Percentiles rank a stretch among this genome's conserved stretches.
phyloP scores from a whole-genome alignment of 2,888 invertebrate species.

The Microctonus hyperodae region DNA sequence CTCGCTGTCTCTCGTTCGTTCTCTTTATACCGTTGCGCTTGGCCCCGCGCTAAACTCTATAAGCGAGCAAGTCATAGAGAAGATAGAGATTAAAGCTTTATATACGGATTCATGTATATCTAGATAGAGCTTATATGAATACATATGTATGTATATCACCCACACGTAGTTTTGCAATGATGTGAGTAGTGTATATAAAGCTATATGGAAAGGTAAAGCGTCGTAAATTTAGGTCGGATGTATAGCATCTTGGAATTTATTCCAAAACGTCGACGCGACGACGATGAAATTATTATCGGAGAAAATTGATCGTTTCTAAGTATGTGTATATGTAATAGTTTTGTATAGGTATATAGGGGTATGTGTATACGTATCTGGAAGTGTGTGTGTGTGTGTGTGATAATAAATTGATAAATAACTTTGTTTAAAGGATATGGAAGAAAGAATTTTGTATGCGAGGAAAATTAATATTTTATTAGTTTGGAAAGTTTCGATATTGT shows the following conservation, averaged over 20 bases:
- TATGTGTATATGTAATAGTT: too few species aligned
- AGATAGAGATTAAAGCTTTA: constrained; percentile 15
- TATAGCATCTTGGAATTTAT: constrained; percentile 19
- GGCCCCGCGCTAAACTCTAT: not conserved
- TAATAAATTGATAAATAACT: not conserved
- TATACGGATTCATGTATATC: not conserved
- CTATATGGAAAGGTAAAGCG: too few species aligned
- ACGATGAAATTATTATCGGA: not conserved
- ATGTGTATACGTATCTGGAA: not conserved
- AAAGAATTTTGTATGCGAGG: not conserved
- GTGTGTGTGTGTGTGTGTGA: not conserved
- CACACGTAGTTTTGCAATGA: not conserved
- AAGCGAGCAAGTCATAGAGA: not conserved
- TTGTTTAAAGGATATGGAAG: not conserved
- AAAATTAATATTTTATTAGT: not conserved
- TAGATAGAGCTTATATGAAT: not conserved
- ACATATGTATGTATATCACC: not conserved
- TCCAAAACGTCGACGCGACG: not conserved
- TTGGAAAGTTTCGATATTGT: too few species aligned
- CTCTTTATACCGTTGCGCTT: constrained; percentile 16
- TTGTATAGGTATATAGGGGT: too few species aligned
- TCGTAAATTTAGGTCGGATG: constrained; percentile 26
- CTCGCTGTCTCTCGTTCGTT: constrained; percentile 21
- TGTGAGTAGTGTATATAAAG: too few species aligned
- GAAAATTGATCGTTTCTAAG: not conserved